Conservation (phyloP, 2,797 vertebrate species). For the Sebastes minor region DNA sequence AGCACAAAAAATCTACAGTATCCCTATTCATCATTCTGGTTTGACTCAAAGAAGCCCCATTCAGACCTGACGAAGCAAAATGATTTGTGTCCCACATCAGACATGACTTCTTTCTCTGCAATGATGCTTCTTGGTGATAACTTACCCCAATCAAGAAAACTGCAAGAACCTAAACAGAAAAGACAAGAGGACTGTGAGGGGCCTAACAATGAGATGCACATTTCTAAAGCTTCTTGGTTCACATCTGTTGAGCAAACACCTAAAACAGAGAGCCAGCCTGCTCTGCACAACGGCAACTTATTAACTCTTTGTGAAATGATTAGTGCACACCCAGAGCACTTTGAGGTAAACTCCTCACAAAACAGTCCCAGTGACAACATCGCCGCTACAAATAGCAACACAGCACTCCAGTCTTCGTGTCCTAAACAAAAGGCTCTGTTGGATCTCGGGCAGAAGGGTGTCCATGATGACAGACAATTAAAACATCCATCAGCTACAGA, state of each 20-base stretch:
- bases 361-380: conserved; percentile 41
- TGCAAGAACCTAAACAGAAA: conserved; percentile 17
- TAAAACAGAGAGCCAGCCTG: conserved; percentile 7
- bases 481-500: conserved; percentile 70
- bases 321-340: conserved; percentile 19
- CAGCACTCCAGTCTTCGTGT: conserved; percentile 59
- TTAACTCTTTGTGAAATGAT: conserved; percentile 42
- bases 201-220: conserved; percentile 30
- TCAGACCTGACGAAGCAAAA: conserved; percentile 54
- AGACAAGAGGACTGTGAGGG: conserved; percentile 26
- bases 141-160: conserved; percentile 27
- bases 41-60: conserved; percentile 59
- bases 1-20: conserved; percentile 51
- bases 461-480: conserved; percentile 57
- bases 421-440: conserved; percentile 68
- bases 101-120: conserved; percentile 62
- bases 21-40: conserved; percentile 54
- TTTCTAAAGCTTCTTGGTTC: conserved; percentile 48
- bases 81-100: conserved; percentile 45
- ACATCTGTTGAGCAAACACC: conserved; percentile 33
- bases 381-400: conserved; percentile 55
- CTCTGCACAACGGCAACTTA: conserved; percentile 37
- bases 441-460: conserved; percentile 70
- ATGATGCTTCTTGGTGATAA: conserved; percentile 60
- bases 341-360: conserved; percentile 22